Base-by-base conservation (phyloP, 1,140 invertebrate species). In the honey bee (Apis mellifera) region DNA sequence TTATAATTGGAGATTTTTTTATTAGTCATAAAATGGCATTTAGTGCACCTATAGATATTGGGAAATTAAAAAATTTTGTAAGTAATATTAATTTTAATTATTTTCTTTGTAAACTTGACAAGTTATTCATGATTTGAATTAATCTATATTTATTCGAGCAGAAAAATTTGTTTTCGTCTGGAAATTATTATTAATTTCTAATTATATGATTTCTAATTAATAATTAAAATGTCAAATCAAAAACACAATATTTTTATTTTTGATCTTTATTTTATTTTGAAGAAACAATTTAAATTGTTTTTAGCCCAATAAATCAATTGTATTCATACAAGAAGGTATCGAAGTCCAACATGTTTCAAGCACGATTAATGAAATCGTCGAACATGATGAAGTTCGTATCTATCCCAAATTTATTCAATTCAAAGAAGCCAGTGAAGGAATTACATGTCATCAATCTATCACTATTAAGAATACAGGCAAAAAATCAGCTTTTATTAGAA, bases 381-480 rank as follows among this genome's bases (percentile, higher is more conserved):
- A 9, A 15, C 3, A 21, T 15, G 69, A 71, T 26, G 48, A 26
- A 1, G 48, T 71, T 71, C 50, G 26, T 5, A 71, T 71, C 15
- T 23, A 50, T 50, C 69, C 69, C 17, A 71, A 50, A 26, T 71
- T 71, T 9, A 54, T 71, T 3, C 50, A 52, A 19, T 71, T 71
- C 15, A 23, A 23, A 11, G 69, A 71, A 11, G 69, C 69, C 19
- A 71, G 69, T n/a, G 69, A 71, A 71, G 69, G 69, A 15, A 54
- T 71, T 19, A 50, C 50, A 9, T 52, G 69, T 15, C 13, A 71
- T 1, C 69, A 54, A 9, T n/a, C 23, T 23, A 50, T 71, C 15
- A 32, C 9, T 9, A 71, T 71, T 19, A 71, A 54, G 11, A 71
- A 71, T 23, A 54, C 23, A 2, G 69, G 69, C 0, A 54, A 19